Conservation (phyloP, 1,140 invertebrate species). For the Diuraphis noxia region DNA sequence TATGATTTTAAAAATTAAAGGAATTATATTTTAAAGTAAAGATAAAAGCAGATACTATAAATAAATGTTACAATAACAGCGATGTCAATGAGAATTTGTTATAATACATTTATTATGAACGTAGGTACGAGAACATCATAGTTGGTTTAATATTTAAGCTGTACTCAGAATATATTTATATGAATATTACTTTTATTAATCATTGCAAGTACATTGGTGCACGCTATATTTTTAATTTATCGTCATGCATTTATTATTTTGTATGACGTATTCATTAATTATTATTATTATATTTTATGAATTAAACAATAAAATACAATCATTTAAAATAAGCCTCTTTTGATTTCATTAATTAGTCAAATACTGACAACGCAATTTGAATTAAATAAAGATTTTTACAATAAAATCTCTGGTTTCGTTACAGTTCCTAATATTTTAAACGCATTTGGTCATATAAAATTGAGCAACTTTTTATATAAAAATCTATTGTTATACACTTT, state of each 20-base stretch:
- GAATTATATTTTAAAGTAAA: background rate
- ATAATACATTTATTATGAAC: background rate
- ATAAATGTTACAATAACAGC: background rate
- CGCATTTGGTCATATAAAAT: background rate
- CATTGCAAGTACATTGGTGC: background rate
- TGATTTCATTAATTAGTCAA: too few species aligned
- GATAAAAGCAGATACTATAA: background rate
- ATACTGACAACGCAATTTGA: background rate
- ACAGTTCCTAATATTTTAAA: background rate
- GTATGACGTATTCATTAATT: background rate
- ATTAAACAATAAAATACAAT: background rate
- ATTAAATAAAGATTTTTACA: background rate
- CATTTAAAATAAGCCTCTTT: background rate
- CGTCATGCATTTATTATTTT: background rate
- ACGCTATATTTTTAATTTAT: background rate
- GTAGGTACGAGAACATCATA: background rate
- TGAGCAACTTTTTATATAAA: constrained; percentile 16
- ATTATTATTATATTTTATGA: background rate
- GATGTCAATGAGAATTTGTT: background rate
- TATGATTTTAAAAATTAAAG: background rate
- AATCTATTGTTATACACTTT: constrained; percentile 2
- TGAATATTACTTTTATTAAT: background rate
- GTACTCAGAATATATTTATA: background rate
- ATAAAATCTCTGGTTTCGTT: background rate
- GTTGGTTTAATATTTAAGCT: background rate